These are phyloP conservation scores for Neodiprion fabricii DNA, from an alignment of 1,140 invertebrate genomes.

Conservation along the genomic window DNA sequence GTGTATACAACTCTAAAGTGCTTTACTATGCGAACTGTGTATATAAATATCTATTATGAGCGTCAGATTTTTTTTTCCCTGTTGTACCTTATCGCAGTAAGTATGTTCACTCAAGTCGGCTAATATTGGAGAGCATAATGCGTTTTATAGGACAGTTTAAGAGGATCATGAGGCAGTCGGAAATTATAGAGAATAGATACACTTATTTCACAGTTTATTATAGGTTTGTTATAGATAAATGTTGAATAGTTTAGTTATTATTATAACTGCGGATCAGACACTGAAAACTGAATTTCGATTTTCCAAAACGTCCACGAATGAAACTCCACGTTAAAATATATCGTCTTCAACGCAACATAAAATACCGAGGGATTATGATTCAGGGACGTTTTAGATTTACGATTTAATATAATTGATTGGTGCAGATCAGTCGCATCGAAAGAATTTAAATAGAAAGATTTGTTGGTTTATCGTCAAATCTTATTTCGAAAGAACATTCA, in stretches of 20 bases:
- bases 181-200: constrained; percentile 31
- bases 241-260: constrained; percentile 62
- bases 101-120: too few relatives aligned
- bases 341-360: constrained; percentile 5
- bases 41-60: too few relatives aligned
- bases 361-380: constrained; percentile 20
- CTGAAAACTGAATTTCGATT: constrained; percentile 49
- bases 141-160: too few relatives aligned
- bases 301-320: constrained; percentile 43
- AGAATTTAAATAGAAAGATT: constrained; percentile 44
- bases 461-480: constrained; percentile 45
- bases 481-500: constrained; percentile 40
- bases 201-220: constrained; percentile 64
- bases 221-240: constrained; percentile 61
- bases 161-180: not conserved
- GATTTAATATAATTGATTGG: constrained; percentile 35
- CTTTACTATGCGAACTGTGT: too few relatives aligned
- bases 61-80: too few relatives aligned
- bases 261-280: constrained; percentile 62
- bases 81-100: too few relatives aligned
- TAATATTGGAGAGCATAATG: too few relatives aligned
- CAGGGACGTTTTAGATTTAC: constrained; percentile 29
- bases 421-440: constrained; percentile 44
- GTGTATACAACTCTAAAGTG: too few relatives aligned
- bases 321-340: constrained; percentile 12